These are phyloP conservation scores for Sinocyclocheilus rhinocerous DNA, from an alignment of 2,113 vertebrate genomes.

Conservation along the genomic window DNA sequence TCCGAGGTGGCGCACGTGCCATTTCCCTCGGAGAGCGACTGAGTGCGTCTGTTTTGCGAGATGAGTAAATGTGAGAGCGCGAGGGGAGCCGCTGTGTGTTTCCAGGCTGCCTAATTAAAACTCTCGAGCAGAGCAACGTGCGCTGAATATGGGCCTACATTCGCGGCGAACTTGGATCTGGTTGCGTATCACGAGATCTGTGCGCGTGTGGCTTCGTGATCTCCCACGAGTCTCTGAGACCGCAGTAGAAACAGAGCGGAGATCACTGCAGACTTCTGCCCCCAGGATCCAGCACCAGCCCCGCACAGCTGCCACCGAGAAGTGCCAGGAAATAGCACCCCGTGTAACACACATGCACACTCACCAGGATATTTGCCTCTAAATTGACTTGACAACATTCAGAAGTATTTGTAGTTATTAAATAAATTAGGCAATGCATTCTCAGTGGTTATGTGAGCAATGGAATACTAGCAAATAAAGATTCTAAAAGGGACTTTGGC, in stretches of 20 bases:
- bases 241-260: conserved; percentile 70
- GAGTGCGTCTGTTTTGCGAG: conserved; percentile 4
- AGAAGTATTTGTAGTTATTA: conserved; percentile 26
- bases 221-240: conserved; percentile 56
- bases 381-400: conserved; percentile 11
- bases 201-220: conserved; percentile 39
- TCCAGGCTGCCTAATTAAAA: conserved; percentile 53
- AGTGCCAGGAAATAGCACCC: conserved; percentile 71
- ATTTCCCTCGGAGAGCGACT: neutral
- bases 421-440: conserved; percentile 12
- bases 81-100: conserved; percentile 27
- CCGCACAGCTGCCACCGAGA: conserved; percentile 71
- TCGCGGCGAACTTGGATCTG: neutral
- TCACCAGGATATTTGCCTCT: conserved; percentile 43
- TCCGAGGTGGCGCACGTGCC: neutral
- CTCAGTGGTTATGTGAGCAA: neutral
- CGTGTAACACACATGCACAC: conserved; percentile 43
- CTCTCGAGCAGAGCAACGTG: conserved; percentile 5
- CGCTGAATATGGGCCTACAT: neutral
- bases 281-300: conserved; percentile 73
- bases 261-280: conserved; percentile 76
- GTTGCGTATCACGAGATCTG: neutral
- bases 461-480: neutral
- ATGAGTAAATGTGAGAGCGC: conserved; percentile 23
- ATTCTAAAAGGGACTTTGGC: no score